Conservation (phyloP, 2,888 invertebrate genomes). For the Eulithis prunata region DNA sequence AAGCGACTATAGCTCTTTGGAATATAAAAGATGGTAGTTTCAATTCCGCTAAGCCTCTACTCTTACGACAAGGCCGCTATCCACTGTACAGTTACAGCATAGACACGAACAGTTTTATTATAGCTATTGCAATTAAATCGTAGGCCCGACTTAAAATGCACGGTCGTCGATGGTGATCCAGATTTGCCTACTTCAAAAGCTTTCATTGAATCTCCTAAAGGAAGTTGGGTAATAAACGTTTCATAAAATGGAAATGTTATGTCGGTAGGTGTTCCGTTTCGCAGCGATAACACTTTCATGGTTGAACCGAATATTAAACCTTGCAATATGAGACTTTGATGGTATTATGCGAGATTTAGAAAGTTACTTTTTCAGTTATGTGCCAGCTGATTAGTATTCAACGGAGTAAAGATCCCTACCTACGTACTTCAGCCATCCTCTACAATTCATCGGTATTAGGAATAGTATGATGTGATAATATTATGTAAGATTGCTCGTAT, state of each 20-base stretch:
- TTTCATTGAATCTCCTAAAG: conserved; percentile 38
- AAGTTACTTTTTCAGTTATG: conserved; percentile 19
- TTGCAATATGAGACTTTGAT: conserved; percentile 31
- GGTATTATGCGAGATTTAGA: conserved; percentile 10
- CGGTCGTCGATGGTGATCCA: conserved; percentile 33
- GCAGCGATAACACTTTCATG: conserved; percentile 34
- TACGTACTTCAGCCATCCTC: too few relatives aligned
- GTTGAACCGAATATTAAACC: conserved; percentile 31
- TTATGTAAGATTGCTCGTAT: too few relatives aligned
- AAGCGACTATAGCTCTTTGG: conserved; percentile 33
- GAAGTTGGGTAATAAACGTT: conserved; percentile 43
- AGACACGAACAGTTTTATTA: background rate
- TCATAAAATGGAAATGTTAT: conserved; percentile 42
- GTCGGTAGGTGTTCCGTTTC: conserved; percentile 36
- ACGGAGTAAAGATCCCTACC: background rate
- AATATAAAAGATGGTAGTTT: conserved; percentile 35
- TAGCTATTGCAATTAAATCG: too few relatives aligned
- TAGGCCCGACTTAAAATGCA: conserved; percentile 13
- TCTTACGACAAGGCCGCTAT: conserved; percentile 10
- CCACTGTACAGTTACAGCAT: conserved; percentile 1
- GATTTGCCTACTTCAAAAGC: conserved; percentile 35
- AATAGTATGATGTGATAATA: too few relatives aligned
- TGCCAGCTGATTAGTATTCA: conserved; percentile 7
- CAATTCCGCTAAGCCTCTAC: conserved; percentile 25
- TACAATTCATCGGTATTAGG: too few relatives aligned